Base-by-base conservation (phyloP, 2,888 invertebrate genomes). In the Coronaproctus castanopsis region DNA sequence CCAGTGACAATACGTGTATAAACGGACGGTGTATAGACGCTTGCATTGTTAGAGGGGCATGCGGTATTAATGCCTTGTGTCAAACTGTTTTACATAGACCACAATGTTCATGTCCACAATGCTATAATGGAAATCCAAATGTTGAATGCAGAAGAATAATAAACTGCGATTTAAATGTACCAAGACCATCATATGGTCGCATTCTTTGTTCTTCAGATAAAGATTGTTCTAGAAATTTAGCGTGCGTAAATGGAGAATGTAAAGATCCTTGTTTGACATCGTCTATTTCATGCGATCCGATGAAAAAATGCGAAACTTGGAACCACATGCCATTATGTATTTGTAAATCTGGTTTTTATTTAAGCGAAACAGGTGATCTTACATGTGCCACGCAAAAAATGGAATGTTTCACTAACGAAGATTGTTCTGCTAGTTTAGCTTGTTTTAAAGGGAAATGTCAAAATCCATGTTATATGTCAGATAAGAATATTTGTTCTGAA, bases 21-120 rank as follows among this genome's bases (percentile, higher is more conserved):
- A 85, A 86, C 76, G 81, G 84, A 75, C 85, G 86, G 76, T 92
- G 91, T 75, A 80, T 85, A 75, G 88, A 91, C 75, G 91, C 90
- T 65, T 92, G 91, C 77, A 82, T 82, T 70, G 79, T 89, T 70
- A 82, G 87, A 68, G 89, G 85, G 68, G 86, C 84, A 66, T 92
- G 92, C 73, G 91, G 91, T 66, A 79, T 82, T 69, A 90, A 90
- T 74, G 90, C 92, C 64, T 78, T 89, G 64, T 92, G 92, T 73
- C 83, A 82, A 69, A 84, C 87, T 62, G 80, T 87, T 65, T 76
- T 85, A 71, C 91, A 91, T 75, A 81, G 83, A 69, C 85, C 89
- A 54, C 81, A 85, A 68, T 91, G 91, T 73, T 83, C 86, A 61
- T 92, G 91, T 69, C 87, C 88, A 57, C 85, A 85, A 71, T 91